Evolutionary conservation across 2,113 vertebrate species (phyloP), one percentile per base, ranked within the genome.

Genomic region (Podarcis raffonei): DNA sequence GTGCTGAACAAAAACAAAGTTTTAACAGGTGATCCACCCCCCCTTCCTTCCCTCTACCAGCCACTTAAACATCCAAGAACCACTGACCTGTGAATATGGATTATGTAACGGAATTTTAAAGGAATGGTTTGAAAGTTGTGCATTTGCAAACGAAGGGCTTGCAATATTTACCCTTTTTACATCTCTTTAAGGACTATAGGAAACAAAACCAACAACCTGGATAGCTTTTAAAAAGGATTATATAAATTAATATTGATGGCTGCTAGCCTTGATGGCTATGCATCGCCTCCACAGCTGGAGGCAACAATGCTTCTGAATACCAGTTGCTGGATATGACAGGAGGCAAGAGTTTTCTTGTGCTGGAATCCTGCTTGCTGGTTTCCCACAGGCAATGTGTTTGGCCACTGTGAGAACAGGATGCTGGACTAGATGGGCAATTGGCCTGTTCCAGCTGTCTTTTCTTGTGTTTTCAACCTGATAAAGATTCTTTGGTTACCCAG

Each of bases 111-210:
- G 27, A 35, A 48, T 32, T 76, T 48, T 76, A 39, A 88, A 83
- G 30, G 30, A 82, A 66, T 72, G 62, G 15, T 66, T 76, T 42
- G 35, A 0, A 37, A 92, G 91, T 86, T 91, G 48, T 84, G 42
- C 93, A 86, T 81, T 77, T 62, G 48, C 65, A 91, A 65, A 90
- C 66, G 39, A 37, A 89, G 68, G 6, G 83, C 23, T 89, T 72
- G 72, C 74, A 82, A 16, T 89, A 82, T 94, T 93, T 65, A n/a
- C 92, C 92, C 25, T 91, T 35, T 88, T 85, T 48, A 83, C 3
- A 82, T 0, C 85, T 81, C 57, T 57, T 94, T 87, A 87, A 65
- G 71, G 89, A 80, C 83, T 84, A 12, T 78, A 48, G 85, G 84
- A 65, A 77, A 57, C 87, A 12, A 53, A 12, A 53, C 48, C 48